phyloP scores from a whole-genome alignment of 2,888 invertebrate genomes.

The Leptura quadrifasciata region DNA sequence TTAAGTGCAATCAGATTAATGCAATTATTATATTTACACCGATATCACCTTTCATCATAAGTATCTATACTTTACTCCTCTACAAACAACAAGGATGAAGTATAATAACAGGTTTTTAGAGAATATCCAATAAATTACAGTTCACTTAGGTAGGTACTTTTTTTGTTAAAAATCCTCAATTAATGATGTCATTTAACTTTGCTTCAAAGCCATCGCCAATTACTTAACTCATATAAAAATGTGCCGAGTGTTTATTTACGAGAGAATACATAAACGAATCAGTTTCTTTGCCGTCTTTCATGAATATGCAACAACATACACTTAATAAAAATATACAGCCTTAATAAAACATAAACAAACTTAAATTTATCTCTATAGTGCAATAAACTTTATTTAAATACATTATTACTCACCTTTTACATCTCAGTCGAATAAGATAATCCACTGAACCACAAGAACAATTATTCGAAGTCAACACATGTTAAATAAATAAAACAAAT shows the following conservation, averaged over 20 bases:
- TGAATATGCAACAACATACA: not conserved
- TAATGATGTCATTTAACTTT: not conserved
- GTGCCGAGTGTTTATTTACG: slow-evolving; percentile 8
- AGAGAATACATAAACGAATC: not conserved
- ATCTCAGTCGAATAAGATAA: slow-evolving; percentile 42
- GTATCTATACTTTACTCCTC: not conserved
- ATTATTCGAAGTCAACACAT: slow-evolving; percentile 44
- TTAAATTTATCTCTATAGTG: slow-evolving; percentile 30
- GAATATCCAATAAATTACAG: not conserved
- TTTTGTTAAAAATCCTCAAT: not conserved
- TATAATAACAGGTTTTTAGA: not conserved
- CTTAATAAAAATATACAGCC: slow-evolving; percentile 28
- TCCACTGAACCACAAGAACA: slow-evolving; percentile 22
- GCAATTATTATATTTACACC: not conserved
- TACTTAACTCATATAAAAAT: not conserved
- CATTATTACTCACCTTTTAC: slow-evolving; percentile 45
- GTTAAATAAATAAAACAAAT: slow-evolving; percentile 42
- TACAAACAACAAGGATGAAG: not conserved
- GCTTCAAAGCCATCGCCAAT: not conserved
- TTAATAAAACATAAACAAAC: slow-evolving; percentile 27
- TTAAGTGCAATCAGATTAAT: not conserved
- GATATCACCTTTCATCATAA: not conserved
- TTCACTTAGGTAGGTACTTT: not conserved
- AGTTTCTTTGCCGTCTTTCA: slow-evolving; percentile 7
- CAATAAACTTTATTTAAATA: slow-evolving; percentile 26